Evolutionary conservation across 2,888 invertebrate species (phyloP), one percentile per base, ranked within the genome.

Genomic region (Galerucella calmariensis): DNA sequence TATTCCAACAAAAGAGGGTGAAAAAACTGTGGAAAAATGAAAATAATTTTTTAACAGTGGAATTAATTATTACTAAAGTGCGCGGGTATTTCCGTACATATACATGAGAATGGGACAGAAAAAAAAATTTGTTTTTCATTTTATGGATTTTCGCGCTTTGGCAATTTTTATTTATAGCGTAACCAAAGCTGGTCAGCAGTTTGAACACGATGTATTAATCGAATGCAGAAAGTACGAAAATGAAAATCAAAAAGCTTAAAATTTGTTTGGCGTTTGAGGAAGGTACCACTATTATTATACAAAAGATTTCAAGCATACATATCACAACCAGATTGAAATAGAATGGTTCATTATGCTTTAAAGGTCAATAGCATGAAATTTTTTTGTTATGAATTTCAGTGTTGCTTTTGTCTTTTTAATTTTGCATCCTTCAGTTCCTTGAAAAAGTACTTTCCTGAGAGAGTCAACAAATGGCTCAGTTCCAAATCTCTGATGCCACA

Each of bases 71-170:
- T 67, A 66, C 72, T 48, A 56, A 35, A n/a, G 56, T 41, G 56
- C 48, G 59, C 16, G 9, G 59, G 27, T 48, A 59, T 67, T 59
- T 46, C 35, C 27, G 44, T 67, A 61, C 10, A 56, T 67, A 59
- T 35, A 65, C 24, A 71, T 24, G 66, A 67, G 35, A 67, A 58
- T 48, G 41, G 20, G 27, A 72, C 58, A 72, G n/a, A n/a, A 72
- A 66, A 67, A 59, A 66, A 59, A 66, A 67, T 65, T 71, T 65
- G 65, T 65, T 71, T 71, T 71, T 70, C 63, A 65, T 71, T 71
- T 46, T 11, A 65, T n/a, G 24, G 62, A 62, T 62, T 44, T 12
- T 16, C 41, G 56, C 35, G 56, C 41, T 67, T 24, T n/a, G 5
- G 48, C 16, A 48, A 35, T 69, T 61, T 67, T 35, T 59, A 65